Conservation (phyloP, 2,113 vertebrate genomes). For the Barbus barbus region DNA sequence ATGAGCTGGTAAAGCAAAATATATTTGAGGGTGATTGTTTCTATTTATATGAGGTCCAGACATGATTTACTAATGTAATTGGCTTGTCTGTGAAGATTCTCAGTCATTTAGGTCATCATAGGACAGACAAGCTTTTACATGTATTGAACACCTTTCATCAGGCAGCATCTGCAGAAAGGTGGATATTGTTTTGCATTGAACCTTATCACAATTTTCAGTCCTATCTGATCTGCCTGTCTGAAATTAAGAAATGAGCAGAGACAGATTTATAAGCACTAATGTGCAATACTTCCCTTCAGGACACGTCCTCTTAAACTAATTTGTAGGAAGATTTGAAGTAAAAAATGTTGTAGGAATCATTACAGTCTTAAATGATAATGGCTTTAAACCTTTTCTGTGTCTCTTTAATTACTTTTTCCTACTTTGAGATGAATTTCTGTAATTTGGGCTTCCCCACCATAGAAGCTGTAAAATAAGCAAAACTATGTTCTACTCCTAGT, state of each 20-base stretch:
- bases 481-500: too few species aligned
- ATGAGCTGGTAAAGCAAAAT: background rate
- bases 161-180: background rate
- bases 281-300: background rate
- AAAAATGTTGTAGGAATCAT: background rate
- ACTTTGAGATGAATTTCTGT: background rate
- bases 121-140: background rate
- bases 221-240: background rate
- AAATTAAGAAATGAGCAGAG: background rate
- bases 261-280: background rate
- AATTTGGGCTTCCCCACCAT: too few species aligned
- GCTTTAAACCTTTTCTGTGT: background rate
- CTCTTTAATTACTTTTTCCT: background rate
- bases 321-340: background rate
- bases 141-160: background rate
- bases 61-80: background rate
- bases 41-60: background rate
- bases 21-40: background rate
- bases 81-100: background rate
- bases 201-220: background rate
- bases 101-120: background rate
- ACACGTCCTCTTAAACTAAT: background rate
- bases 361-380: background rate
- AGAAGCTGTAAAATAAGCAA: too few species aligned
- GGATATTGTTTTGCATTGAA: background rate